phyloP scores from a whole-genome alignment of 92 coral and sea anemone species.

The Heteractis magnifica region DNA sequence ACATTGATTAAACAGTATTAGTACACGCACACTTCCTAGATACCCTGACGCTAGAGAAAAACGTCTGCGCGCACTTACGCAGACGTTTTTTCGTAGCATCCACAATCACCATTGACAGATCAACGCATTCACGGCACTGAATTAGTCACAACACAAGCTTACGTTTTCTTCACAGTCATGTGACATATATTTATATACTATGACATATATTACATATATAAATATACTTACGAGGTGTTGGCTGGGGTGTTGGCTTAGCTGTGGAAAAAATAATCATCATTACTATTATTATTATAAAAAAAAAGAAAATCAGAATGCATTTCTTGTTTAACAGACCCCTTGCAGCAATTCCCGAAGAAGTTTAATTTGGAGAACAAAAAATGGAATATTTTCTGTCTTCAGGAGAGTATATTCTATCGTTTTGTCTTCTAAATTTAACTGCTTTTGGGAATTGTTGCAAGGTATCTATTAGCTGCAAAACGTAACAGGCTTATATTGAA shows the following conservation, averaged over 20 bases:
- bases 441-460: not conserved
- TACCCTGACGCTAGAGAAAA: not conserved
- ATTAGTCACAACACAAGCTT: no score
- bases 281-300: not conserved
- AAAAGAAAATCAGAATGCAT: not conserved
- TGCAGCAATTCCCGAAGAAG: no score
- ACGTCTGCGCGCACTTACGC: not conserved
- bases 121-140: no score
- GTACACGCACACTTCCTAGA: not conserved
- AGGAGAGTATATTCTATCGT: no score
- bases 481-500: no score
- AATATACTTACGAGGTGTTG: slow-evolving; percentile 30
- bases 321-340: no score
- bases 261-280: not conserved
- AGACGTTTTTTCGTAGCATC: no score
- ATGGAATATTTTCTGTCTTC: no score
- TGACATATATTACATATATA: not conserved
- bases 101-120: no score
- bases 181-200: not conserved
- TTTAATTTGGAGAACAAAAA: no score
- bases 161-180: not conserved
- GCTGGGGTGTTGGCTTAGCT: slow-evolving; percentile 17
- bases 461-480: no score
- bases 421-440: no score
- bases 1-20: not conserved